phyloP scores from a whole-genome alignment of 1,140 invertebrate genomes.

The Phortica variegata region DNA sequence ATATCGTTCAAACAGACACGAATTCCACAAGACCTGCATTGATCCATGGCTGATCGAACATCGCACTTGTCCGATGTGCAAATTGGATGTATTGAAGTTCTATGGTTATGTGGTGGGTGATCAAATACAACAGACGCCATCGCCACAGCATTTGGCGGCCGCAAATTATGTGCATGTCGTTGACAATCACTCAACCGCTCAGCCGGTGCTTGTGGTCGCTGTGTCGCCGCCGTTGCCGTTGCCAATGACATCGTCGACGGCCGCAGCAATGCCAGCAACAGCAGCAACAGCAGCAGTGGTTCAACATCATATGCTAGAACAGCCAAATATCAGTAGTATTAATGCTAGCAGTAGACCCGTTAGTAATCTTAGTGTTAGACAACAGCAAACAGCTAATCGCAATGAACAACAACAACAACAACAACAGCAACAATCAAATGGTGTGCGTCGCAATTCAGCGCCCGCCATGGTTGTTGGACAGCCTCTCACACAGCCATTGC shows the following conservation, averaged over 20 bases:
- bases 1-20: slow-evolving; percentile 72
- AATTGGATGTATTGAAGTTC: slow-evolving; percentile 90
- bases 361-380: slow-evolving; percentile 34
- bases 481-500: no score
- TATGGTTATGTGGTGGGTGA: slow-evolving; percentile 82
- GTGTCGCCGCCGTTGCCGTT: slow-evolving; percentile 21
- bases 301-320: neutral
- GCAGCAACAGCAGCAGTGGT: slow-evolving; percentile 19
- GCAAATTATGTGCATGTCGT: slow-evolving; percentile 8
- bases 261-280: slow-evolving; percentile 8
- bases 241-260: no score
- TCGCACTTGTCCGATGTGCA: slow-evolving; percentile 93
- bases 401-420: slow-evolving; percentile 16
- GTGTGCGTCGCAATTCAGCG: slow-evolving; percentile 43
- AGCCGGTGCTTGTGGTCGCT: slow-evolving; percentile 45
- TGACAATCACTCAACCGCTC: no score
- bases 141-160: slow-evolving; percentile 35
- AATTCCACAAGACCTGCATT: slow-evolving; percentile 92
- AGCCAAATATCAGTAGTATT: slow-evolving; percentile 32
- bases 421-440: slow-evolving; percentile 11
- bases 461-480: slow-evolving; percentile 39
- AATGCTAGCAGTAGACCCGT: slow-evolving; percentile 40
- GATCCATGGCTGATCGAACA: slow-evolving; percentile 93
- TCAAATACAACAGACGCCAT: slow-evolving; percentile 50
- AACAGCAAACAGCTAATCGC: slow-evolving; percentile 15